Conservation (phyloP, 1,140 invertebrate species). For the Carcinoscorpius rotundicauda region DNA sequence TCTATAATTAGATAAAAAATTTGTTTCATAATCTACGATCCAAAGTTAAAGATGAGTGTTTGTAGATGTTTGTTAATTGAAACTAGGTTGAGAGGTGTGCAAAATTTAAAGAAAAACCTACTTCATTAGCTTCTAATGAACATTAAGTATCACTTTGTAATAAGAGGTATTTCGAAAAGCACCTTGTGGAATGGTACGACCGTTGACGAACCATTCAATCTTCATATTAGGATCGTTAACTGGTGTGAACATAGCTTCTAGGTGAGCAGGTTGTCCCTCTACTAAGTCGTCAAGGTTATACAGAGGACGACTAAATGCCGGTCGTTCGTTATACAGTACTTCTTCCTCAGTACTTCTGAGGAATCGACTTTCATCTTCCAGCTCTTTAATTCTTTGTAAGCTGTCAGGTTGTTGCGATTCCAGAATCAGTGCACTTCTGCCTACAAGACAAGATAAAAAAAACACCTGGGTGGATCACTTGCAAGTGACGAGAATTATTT, state of each 20-base stretch:
- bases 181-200: conserved; percentile 50
- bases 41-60: too few relatives aligned
- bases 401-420: conserved; percentile 93
- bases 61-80: too few relatives aligned
- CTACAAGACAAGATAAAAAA: conserved; percentile 24
- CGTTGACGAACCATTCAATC: conserved; percentile 92
- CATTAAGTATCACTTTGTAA: too few relatives aligned
- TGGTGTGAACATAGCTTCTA: conserved; percentile 88
- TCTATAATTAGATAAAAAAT: too few relatives aligned
- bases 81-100: too few relatives aligned
- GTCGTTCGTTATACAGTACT: conserved; percentile 59
- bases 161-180: too few relatives aligned
- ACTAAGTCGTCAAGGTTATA: conserved; percentile 64
- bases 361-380: conserved; percentile 74
- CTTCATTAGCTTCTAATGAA: too few relatives aligned
- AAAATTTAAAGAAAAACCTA: too few relatives aligned
- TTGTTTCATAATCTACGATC: too few relatives aligned
- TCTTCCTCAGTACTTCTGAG: conserved; percentile 59
- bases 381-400: conserved; percentile 74
- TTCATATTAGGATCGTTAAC: conserved; percentile 91
- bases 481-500: too few relatives aligned
- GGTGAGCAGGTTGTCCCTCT: conserved; percentile 77
- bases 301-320: conserved; percentile 74
- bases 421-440: conserved; percentile 70
- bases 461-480: too few relatives aligned